Conservation (phyloP, 2,797 vertebrate species). For the Furcifer pardalis region DNA sequence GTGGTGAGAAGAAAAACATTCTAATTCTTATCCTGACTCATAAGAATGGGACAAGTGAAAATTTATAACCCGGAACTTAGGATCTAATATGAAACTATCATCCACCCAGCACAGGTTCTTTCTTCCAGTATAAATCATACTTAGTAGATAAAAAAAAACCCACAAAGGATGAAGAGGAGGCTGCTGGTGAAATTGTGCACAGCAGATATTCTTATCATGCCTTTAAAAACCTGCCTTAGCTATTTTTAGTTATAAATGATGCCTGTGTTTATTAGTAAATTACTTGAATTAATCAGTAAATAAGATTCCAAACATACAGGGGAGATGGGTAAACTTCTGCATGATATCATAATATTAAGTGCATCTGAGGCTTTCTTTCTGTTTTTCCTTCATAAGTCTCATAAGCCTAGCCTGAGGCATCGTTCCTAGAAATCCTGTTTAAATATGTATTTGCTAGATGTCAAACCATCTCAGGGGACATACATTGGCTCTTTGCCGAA, state of each 20-base stretch:
- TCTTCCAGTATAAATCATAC: background rate
- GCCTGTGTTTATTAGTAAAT: background rate
- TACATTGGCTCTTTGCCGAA: background rate
- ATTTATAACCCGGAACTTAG: background rate
- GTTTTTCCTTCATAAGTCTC: slow-evolving; percentile 35
- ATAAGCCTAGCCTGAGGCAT: slow-evolving; percentile 39
- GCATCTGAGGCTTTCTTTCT: slow-evolving; percentile 23
- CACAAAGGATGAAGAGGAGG: background rate
- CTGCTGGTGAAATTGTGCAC: too few relatives aligned
- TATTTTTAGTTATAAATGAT: background rate
- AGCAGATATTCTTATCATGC: background rate
- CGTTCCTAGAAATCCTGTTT: slow-evolving; percentile 35
- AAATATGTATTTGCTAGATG: slow-evolving; percentile 58
- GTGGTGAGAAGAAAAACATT: too few relatives aligned
- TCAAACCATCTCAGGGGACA: background rate
- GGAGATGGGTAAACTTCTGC: slow-evolving; percentile 34
- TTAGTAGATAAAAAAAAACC: background rate
- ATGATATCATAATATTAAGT: slow-evolving; percentile 8
- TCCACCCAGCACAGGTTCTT: too few relatives aligned
- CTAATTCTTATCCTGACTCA: too few relatives aligned
- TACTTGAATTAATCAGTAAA: background rate
- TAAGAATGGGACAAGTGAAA: background rate
- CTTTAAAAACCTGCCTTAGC: background rate
- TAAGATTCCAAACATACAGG: slow-evolving; percentile 22
- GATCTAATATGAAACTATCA: background rate